Conservation (phyloP, 2,888 invertebrate genomes). For the Gymnosoma rotundatum region DNA sequence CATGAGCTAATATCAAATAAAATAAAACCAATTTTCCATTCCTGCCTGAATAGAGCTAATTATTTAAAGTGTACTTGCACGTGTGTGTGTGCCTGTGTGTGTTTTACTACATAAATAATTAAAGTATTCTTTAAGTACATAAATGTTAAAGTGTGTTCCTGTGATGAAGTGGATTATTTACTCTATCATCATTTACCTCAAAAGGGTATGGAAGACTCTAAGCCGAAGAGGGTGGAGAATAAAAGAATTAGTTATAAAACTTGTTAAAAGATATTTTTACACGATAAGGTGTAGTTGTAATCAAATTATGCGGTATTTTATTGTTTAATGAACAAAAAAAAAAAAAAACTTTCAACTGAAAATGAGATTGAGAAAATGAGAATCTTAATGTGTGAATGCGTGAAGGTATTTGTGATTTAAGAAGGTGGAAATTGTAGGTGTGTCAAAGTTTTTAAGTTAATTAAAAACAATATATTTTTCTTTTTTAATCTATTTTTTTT, state of each 20-base stretch:
- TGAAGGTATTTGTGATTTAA: constrained; percentile 15
- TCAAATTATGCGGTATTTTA: constrained; percentile 68
- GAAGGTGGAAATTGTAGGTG: constrained; percentile 67
- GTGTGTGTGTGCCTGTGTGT: constrained; percentile 8
- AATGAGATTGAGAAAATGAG: background rate
- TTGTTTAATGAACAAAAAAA: constrained; percentile 40
- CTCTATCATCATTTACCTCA: constrained; percentile 38
- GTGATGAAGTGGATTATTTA: constrained; percentile 40
- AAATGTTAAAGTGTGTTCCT: constrained; percentile 39
- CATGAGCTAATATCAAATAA: too few species aligned
- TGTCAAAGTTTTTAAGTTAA: constrained; percentile 69
- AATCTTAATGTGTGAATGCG: background rate
- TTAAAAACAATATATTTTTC: constrained; percentile 51
- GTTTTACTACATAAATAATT: constrained; percentile 2
- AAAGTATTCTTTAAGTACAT: constrained; percentile 17
- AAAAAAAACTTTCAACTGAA: background rate
- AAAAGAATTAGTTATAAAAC: constrained; percentile 66
- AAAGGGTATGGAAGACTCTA: background rate
- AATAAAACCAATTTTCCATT: background rate
- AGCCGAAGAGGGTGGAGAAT: constrained; percentile 18
- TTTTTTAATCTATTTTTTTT: background rate
- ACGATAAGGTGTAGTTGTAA: constrained; percentile 66
- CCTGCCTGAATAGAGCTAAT: constrained; percentile 28
- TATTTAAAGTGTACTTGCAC: background rate
- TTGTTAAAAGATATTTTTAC: constrained; percentile 67